Percentiles rank a stretch among this genome's conserved stretches.
phyloP scores from a whole-genome alignment of 1,140 invertebrate genomes.

The Neodiprion fabricii region DNA sequence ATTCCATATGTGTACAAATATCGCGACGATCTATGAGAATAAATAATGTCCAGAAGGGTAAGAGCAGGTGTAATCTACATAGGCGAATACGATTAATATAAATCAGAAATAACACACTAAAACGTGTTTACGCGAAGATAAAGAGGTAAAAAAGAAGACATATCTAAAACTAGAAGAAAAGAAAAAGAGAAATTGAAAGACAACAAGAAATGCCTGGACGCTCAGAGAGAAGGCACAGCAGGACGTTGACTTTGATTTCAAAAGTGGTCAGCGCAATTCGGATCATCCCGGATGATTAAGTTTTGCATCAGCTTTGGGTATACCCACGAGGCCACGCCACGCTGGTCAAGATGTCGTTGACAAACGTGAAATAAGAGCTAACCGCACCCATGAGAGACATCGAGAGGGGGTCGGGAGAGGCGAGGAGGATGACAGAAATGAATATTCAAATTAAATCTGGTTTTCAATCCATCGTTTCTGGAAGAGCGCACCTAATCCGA shows the following conservation, averaged over 20 bases:
- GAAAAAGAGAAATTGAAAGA: no score
- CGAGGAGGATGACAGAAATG: background rate
- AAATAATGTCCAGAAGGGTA: no score
- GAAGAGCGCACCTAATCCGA: background rate
- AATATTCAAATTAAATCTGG: conserved; percentile 6
- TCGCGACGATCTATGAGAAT: no score
- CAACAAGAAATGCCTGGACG: background rate
- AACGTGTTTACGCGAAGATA: background rate
- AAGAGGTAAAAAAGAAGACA: background rate
- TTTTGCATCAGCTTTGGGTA: conserved; percentile 7
- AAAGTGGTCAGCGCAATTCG: background rate
- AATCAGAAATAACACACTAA: no score
- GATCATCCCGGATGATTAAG: conserved; percentile 5
- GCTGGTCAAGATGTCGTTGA: background rate
- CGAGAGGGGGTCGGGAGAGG: background rate
- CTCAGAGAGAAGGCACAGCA: background rate
- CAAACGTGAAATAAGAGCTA: background rate
- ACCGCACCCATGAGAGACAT: background rate
- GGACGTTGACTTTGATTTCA: conserved; percentile 2
- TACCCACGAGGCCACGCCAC: background rate
- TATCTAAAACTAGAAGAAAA: background rate
- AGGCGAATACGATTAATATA: no score
- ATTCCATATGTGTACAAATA: no score
- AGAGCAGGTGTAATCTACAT: no score
- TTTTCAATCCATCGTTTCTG: conserved; percentile 3